Percentiles rank a stretch among this genome's conserved stretches.
phyloP scores from a whole-genome alignment of 2,797 vertebrate genomes.

The Peromyscus attwateri region DNA sequence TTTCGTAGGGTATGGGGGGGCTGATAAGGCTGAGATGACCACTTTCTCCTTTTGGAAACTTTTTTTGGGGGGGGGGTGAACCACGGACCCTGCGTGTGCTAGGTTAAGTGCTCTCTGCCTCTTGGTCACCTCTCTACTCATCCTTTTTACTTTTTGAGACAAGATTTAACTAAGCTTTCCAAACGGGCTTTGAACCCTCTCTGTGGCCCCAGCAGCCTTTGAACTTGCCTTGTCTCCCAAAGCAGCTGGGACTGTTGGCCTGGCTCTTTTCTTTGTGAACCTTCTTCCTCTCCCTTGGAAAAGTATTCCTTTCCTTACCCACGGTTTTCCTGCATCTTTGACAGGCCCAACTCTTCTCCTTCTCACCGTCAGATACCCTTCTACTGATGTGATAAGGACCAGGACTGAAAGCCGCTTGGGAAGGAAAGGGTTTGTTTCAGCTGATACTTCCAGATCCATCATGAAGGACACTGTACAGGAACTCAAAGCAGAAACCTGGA shows the following conservation, averaged over 20 bases:
- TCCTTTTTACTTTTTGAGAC: not conserved
- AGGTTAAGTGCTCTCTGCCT: too few relatives aligned
- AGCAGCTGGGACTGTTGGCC: not conserved
- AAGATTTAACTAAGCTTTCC: not conserved
- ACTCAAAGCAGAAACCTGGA: not conserved
- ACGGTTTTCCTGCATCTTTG: not conserved
- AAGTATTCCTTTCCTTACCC: not conserved
- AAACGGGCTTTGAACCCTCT: not conserved
- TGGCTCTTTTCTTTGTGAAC: constrained; percentile 9
- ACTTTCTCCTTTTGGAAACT: not conserved
- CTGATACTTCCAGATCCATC: not conserved
- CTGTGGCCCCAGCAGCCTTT: not conserved
- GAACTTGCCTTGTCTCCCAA: not conserved
- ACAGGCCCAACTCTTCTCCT: not conserved
- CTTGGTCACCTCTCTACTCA: not conserved
- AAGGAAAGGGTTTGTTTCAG: not conserved
- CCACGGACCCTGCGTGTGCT: not conserved
- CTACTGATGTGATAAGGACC: not conserved
- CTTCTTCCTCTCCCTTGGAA: not conserved
- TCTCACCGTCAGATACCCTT: not conserved
- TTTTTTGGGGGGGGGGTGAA: not conserved
- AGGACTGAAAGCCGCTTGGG: not conserved
- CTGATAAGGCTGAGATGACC: not conserved
- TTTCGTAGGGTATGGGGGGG: not conserved
- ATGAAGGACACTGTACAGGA: not conserved